Percentiles rank a stretch among this genome's conserved stretches.
phyloP scores from a whole-genome alignment of 2,797 vertebrate species.

The Eulemur rubriventer region DNA sequence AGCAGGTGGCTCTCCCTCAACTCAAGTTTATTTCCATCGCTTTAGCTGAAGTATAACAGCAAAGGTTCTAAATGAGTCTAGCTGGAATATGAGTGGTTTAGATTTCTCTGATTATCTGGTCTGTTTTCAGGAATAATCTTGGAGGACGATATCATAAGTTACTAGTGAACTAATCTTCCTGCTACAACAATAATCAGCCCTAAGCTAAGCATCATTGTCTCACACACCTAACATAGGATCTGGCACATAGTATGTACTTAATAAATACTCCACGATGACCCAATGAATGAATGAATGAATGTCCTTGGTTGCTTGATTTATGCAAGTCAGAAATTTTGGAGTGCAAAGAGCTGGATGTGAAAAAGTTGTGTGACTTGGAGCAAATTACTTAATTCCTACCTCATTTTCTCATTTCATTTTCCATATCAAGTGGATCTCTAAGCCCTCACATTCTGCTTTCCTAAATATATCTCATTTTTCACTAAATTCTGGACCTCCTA shows the following conservation, averaged over 20 bases:
- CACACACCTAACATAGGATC: background rate
- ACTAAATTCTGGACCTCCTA: background rate
- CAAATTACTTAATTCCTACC: background rate
- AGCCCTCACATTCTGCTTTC: background rate
- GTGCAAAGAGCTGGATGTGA: background rate
- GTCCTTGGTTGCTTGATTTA: background rate
- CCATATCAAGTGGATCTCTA: background rate
- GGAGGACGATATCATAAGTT: background rate
- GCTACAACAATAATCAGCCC: background rate
- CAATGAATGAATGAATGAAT: background rate
- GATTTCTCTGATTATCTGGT: background rate
- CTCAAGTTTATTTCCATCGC: background rate
- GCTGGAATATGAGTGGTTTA: background rate
- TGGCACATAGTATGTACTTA: background rate
- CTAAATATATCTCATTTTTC: background rate
- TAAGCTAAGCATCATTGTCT: background rate
- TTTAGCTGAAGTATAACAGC: background rate
- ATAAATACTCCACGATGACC: background rate
- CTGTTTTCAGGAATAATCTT: background rate
- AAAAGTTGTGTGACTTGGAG: background rate
- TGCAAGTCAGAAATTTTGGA: background rate
- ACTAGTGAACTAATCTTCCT: background rate
- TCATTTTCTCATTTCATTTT: background rate
- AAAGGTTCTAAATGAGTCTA: background rate
- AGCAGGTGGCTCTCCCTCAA: background rate